Evolutionary conservation across 2,797 vertebrate species (phyloP).

Genomic region (Remorina albescens): DNA sequence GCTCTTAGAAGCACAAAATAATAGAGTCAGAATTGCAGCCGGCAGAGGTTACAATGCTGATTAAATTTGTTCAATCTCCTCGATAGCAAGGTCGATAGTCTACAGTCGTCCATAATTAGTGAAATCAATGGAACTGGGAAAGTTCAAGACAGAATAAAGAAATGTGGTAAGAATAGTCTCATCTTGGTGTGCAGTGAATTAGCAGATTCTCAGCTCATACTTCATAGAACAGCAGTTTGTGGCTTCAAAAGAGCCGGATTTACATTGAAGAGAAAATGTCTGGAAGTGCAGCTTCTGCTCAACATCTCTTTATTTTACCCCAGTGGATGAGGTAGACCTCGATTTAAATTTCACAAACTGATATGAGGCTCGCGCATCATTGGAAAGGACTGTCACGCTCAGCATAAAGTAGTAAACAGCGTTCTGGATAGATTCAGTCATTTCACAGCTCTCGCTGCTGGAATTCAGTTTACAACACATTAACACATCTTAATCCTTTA

Average conservation of each 20-base stretch:
- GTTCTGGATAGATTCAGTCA: background rate
- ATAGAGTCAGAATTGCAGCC: conserved; percentile 20
- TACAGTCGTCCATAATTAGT: background rate
- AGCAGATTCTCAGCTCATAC: conserved; percentile 23
- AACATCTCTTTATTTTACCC: conserved; percentile 17
- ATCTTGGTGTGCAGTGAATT: conserved; percentile 3
- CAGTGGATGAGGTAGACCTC: background rate
- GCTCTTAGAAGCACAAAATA: conserved; percentile 1
- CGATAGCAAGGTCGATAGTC: background rate
- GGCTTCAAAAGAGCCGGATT: conserved; percentile 8
- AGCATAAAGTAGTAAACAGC: background rate
- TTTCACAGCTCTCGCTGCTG: conserved; percentile 8
- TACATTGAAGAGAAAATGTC: conserved; percentile 20
- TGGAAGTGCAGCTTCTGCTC: background rate
- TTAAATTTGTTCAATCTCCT: conserved; percentile 27
- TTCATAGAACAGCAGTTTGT: conserved; percentile 19
- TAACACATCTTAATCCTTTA: conserved; percentile 4
- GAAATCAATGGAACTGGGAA: background rate
- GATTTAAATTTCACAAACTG: conserved; percentile 2
- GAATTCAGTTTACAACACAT: background rate
- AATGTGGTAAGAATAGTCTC: conserved; percentile 5
- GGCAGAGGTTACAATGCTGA: conserved; percentile 19
- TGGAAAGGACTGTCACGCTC: background rate
- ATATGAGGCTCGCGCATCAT: background rate
- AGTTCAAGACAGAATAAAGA: too few relatives aligned